Base-by-base conservation (phyloP, 2,888 invertebrate genomes). In the Cactoblastis cactorum region DNA sequence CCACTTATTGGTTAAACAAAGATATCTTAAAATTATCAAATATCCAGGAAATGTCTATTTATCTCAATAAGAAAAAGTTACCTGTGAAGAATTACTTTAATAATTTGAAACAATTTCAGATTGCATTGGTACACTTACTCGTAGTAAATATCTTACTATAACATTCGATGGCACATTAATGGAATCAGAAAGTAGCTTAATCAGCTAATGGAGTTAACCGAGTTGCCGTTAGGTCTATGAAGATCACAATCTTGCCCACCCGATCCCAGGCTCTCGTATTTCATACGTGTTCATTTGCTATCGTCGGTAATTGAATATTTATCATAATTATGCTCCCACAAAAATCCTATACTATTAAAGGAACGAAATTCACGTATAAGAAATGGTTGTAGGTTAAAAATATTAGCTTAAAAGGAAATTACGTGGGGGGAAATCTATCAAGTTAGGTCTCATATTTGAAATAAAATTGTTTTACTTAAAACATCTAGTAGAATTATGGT, bases 131-230 rank as follows among this genome's bases (percentile, higher is more conserved):
- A 17, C 17, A 37, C 17, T 17, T 37, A 17, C 17, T 17, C 17
- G 9, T 37, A 17, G 17, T 11, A 37, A 37, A 37, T 6, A 37
- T 15, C 37, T 37, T 37, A 37, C 17, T 37, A n/a, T n/a, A n/a
- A 37, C 17, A 17, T 32, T 17, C 58, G 59, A 67, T 64, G 66
- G 62, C 56, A 65, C 67, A 58, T 67, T 67, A 72, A 70, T 66
- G 65, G 67, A 67, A 71, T 70, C 71, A 65, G 66, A 71, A 71
- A 69, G 62, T 59, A 61, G 68, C 70, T 64, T 81, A 81, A 83
- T 83, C 80, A 76, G 69, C 81, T 83, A 83, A 83, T 83, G 82
- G 81, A 73, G 65, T 62, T 57, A 72, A 65, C 61, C 63, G 67
- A 69, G 69, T 72, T 71, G 66, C 64, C 58, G 62, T 58, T 56